A percentile compares a stretch with the other conserved stretches of the same genome.
phyloP scores from a whole-genome alignment of 2,113 vertebrate genomes.

The Hippocampus abdominalis region DNA sequence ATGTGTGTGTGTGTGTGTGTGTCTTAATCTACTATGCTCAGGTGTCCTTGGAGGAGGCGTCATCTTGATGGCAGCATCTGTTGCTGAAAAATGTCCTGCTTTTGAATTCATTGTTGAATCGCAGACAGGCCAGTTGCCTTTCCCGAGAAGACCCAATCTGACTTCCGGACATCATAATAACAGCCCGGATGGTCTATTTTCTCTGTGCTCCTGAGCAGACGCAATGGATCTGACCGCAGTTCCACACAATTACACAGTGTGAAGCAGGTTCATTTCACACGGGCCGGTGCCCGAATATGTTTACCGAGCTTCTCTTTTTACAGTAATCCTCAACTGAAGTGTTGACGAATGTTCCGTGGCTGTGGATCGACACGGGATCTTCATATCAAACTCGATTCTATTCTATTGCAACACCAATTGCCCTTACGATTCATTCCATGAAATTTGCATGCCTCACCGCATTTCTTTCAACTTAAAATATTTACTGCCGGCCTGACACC shows the following conservation, averaged over 20 bases:
- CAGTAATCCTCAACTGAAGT: background rate
- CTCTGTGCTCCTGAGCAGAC: background rate
- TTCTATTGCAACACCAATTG: background rate
- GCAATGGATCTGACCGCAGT: background rate
- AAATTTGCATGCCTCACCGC: background rate
- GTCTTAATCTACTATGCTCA: background rate
- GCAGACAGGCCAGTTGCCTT: background rate
- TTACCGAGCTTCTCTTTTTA: background rate
- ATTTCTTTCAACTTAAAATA: background rate
- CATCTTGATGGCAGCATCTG: background rate
- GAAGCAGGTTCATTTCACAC: background rate
- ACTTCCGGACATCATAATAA: background rate
- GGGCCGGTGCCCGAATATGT: background rate
- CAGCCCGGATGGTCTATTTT: background rate
- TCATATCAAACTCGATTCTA: background rate
- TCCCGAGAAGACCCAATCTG: background rate
- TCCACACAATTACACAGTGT: background rate
- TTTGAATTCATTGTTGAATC: background rate
- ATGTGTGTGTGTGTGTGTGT: no score
- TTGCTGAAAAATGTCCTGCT: background rate
- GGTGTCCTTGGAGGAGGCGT: background rate
- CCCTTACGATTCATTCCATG: background rate
- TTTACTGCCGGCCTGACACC: background rate
- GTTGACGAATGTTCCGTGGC: background rate
- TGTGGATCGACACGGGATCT: background rate